Base-by-base conservation (phyloP, 2,797 vertebrate genomes). In the Hapalemur alaotrensis region DNA sequence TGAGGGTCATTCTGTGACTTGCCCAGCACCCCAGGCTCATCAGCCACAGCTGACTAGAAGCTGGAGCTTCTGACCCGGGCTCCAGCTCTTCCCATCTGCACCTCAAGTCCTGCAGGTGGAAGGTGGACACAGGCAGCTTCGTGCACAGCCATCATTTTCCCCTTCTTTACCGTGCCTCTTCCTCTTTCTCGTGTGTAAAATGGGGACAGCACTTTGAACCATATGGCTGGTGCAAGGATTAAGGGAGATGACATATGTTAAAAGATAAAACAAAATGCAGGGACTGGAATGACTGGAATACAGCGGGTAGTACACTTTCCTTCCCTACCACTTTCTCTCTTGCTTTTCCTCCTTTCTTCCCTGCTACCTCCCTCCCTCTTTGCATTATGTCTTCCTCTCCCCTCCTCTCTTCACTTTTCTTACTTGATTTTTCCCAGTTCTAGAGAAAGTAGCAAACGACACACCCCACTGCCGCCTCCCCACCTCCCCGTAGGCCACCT, bases 401-500 rank as follows among this genome's bases (percentile, higher is more conserved):
- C 48, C 65, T 86, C 30, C 8, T 13, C 9, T 50, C 28, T 82
- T 73, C 35, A 28, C 13, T 35, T 80, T 50, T 46, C 61, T 93
- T 43, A 32, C 41, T 23, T 23, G 41, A 46, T n/a, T 76, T 35
- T 78, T 57, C 54, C 52, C 23, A 67, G 35, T 20, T 72, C 20
- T 32, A 48, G 46, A 81, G 15, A 73, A 12, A 4, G 32, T 59
- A 23, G 57, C 57, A 28, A 25, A 25, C 0, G 57, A 28, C 57
- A 59, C 57, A 59, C 57, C 10, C 57, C 23, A 28, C 23, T 59
- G 8, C 22, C 15, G 15, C 48, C 10, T 11, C 14, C 18, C 2
- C 2, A 12, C 22, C 1, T 4, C 23, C 41, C 28, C 1, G 0
- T 25, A 10, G 25, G n/a, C 11, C 1, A 17, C 10, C 25, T 22